Evolutionary conservation across 2,888 invertebrate genomes (phyloP), one percentile per base, ranked within the genome.

Genomic region (Philopedon plagiatum): DNA sequence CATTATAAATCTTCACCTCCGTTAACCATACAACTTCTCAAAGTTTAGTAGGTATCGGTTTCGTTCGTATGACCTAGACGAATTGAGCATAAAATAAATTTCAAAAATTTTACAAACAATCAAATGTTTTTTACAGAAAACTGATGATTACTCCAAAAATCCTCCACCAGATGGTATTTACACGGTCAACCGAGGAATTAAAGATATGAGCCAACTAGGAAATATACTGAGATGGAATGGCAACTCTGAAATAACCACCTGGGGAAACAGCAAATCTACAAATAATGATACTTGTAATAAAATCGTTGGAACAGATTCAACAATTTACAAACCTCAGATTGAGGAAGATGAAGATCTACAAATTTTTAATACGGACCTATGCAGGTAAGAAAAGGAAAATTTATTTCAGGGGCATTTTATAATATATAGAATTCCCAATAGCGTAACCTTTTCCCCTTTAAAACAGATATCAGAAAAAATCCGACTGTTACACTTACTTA

Each of bases 331-430:
- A 0, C 94, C 94, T 0, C 90, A 90, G 74, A 75, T 87, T 3
- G 82, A 87, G 26, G 85, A 86, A 0, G 85, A 87, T 5, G 84
- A 85, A 0, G 83, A 85, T 23, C 76, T 90, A 21, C 85, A 87
- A 80, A 88, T 90, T 8, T 88, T 90, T 51, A 89, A 89, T 73
- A 86, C 90, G 0, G 93, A 93, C 79, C 88, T 94, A 75, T 94
- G 93, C 85, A 88, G 90, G 90, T 89, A 76, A 84, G n/a, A n/a
- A n/a, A n/a, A n/a, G n/a, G n/a, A n/a, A n/a, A n/a, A n/a, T n/a
- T n/a, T n/a, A n/a, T n/a, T n/a, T n/a, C n/a, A n/a, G n/a, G n/a
- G n/a, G n/a, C n/a, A n/a, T n/a, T n/a, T n/a, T n/a, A n/a, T n/a
- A n/a, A n/a, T n/a, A n/a, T n/a, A n/a, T n/a, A n/a, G n/a, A n/a